Conservation (phyloP, 2,888 invertebrate species). For the Nomada fucata region DNA sequence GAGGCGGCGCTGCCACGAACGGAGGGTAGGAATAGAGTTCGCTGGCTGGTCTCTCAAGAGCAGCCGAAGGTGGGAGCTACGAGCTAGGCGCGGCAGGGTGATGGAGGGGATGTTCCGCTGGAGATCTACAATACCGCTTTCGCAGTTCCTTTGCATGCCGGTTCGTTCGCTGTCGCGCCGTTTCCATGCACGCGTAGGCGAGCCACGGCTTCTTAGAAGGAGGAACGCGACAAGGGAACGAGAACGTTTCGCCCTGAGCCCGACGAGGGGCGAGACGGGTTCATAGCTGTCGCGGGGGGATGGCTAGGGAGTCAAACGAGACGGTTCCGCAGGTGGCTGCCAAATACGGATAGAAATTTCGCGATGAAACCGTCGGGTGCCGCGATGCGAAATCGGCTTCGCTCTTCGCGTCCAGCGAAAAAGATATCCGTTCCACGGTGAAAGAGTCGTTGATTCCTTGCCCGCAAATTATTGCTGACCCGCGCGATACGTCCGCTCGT, state of each 20-base stretch:
- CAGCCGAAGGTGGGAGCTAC: slow-evolving; percentile 31
- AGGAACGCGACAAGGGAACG: slow-evolving; percentile 23
- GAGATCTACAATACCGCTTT: slow-evolving; percentile 64
- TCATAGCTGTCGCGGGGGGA: not conserved
- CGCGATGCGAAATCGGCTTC: too few species aligned
- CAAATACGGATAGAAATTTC: slow-evolving; percentile 33
- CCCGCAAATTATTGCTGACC: slow-evolving; percentile 15
- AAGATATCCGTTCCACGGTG: too few species aligned
- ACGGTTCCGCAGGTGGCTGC: slow-evolving; percentile 68
- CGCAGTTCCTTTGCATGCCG: slow-evolving; percentile 52
- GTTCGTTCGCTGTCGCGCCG: slow-evolving; percentile 19
- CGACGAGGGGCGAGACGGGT: not conserved
- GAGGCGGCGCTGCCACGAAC: slow-evolving; percentile 30
- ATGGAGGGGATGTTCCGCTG: slow-evolving; percentile 47
- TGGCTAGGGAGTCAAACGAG: slow-evolving; percentile 41
- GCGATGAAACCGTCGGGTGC: not conserved
- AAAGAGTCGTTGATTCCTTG: slow-evolving; percentile 1
- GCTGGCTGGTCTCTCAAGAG: slow-evolving; percentile 64
- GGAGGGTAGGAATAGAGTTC: slow-evolving; percentile 62
- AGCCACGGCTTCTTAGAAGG: slow-evolving; percentile 49
- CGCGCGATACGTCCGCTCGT: not conserved
- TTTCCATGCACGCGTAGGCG: slow-evolving; percentile 14
- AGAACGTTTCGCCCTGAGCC: slow-evolving; percentile 18
- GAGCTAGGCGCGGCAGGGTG: not conserved
- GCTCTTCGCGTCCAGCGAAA: too few species aligned